Evolutionary conservation across 2,888 invertebrate genomes (phyloP).

Genomic region (Muscina levida): DNA sequence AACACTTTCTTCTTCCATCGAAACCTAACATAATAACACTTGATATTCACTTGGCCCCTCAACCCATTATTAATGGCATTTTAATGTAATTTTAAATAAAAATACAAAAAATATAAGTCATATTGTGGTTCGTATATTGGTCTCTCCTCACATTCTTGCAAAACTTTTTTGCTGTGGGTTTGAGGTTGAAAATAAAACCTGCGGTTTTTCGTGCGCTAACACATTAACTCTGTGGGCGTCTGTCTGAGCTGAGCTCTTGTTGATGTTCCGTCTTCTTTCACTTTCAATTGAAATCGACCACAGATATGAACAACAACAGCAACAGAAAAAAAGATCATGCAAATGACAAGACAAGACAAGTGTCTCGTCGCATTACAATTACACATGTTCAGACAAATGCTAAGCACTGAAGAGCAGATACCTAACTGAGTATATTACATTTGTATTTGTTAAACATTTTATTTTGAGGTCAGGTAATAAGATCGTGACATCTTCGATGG

Average conservation of each 20-base stretch:
- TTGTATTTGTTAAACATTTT: background rate
- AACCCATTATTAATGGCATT: no score
- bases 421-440: background rate
- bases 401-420: background rate
- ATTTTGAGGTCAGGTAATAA: constrained; percentile 13
- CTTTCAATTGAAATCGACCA: constrained; percentile 43
- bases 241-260: background rate
- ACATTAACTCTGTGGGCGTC: constrained; percentile 43
- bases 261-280: constrained; percentile 20
- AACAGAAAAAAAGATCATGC: background rate
- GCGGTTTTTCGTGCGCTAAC: constrained; percentile 9
- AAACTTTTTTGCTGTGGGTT: background rate
- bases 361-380: background rate
- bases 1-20: no score
- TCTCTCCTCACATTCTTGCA: background rate
- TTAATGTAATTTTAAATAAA: no score
- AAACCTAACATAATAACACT: no score
- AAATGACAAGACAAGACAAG: background rate
- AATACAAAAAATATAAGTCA: background rate
- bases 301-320: background rate
- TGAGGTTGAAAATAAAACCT: constrained; percentile 1
- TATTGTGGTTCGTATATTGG: background rate
- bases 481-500: background rate
- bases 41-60: no score
- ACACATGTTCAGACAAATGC: background rate